Percentiles rank a stretch among this genome's conserved stretches.
Evolutionary conservation across 2,888 invertebrate genomes (phyloP).

Genomic region (Sesia bembeciformis): DNA sequence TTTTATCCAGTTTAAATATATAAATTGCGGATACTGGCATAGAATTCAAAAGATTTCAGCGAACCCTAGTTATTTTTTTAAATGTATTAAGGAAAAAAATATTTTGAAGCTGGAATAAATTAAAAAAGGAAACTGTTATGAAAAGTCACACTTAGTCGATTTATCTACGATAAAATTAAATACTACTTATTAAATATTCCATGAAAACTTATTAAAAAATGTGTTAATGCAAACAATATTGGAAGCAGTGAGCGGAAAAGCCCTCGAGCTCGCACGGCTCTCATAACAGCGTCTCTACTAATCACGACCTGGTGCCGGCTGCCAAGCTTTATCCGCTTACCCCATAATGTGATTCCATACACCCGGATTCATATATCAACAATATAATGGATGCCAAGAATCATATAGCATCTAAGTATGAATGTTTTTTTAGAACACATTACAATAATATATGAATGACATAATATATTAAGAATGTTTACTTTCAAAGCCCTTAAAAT

Average conservation of each 20-base stretch:
- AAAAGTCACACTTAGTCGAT: too few species aligned
- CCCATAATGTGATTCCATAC: conserved; percentile 35
- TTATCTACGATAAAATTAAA: background rate
- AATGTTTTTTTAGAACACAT: too few species aligned
- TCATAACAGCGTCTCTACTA: conserved; percentile 36
- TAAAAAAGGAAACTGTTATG: too few species aligned
- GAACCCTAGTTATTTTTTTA: too few species aligned
- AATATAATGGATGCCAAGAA: conserved; percentile 15
- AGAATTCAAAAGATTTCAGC: too few species aligned
- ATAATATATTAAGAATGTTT: too few species aligned
- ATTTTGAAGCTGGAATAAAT: too few species aligned
- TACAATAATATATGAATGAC: too few species aligned
- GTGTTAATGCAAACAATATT: conserved; percentile 27
- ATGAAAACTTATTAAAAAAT: conserved; percentile 20
- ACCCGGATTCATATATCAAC: conserved; percentile 22
- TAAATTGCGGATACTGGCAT: too few species aligned
- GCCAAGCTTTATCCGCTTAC: conserved; percentile 41
- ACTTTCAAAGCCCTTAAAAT: too few species aligned
- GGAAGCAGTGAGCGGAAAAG: conserved; percentile 19
- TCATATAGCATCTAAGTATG: background rate
- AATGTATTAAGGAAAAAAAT: too few species aligned
- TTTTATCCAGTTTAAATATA: too few species aligned
- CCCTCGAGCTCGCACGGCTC: conserved; percentile 18
- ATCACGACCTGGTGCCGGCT: conserved; percentile 14
- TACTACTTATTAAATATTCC: conserved; percentile 13